These are phyloP conservation scores for Cottus gobio DNA, from an alignment of 2,113 vertebrate species.

Conservation along the genomic window DNA sequence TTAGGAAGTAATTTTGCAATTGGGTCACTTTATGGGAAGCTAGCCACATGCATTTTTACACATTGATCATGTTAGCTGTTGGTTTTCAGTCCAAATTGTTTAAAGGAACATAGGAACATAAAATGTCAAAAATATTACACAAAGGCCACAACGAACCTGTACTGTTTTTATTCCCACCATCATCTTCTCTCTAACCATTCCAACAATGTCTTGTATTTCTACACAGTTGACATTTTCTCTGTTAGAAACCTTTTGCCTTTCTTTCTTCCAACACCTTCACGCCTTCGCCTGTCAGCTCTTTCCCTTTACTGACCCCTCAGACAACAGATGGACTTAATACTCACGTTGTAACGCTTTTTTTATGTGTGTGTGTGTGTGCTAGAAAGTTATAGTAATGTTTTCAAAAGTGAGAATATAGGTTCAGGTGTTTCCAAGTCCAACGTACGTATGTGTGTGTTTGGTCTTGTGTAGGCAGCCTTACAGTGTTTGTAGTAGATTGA, in stretches of 20 bases:
- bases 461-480: background rate
- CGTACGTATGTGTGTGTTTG: background rate
- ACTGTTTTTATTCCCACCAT: background rate
- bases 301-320: too few species aligned
- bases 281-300: constrained; percentile 6
- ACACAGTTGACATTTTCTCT: background rate
- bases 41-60: background rate
- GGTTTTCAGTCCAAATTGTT: background rate
- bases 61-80: background rate
- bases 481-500: too few species aligned
- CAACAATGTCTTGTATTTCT: background rate
- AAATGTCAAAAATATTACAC: background rate
- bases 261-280: background rate
- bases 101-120: background rate
- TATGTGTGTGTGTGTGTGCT: constrained; percentile 20
- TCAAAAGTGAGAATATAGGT: too few species aligned
- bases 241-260: background rate
- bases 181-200: background rate
- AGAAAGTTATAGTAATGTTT: too few species aligned
- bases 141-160: background rate
- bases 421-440: background rate
- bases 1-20: background rate
- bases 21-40: background rate
- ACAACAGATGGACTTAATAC: background rate
- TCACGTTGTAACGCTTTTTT: background rate